phyloP scores from a whole-genome alignment of 2,113 vertebrate genomes.

The Nematolebias whitei region DNA sequence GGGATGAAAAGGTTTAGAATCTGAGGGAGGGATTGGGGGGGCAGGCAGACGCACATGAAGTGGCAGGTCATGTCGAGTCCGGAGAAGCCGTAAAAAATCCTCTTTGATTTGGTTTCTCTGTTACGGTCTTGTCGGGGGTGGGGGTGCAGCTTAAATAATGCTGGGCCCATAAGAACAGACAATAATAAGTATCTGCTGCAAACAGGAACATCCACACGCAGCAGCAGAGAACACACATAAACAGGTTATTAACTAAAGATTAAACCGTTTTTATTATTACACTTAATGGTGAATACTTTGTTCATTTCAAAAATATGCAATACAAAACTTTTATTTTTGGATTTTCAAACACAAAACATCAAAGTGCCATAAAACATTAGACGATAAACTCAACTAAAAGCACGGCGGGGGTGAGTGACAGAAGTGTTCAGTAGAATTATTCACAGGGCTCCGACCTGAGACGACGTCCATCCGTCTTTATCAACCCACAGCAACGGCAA shows the following conservation, averaged over 20 bases:
- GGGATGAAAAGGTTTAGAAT: constrained; percentile 53
- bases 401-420: constrained; percentile 3
- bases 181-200: constrained; percentile 22
- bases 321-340: constrained; percentile 6
- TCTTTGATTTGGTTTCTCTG: constrained; percentile 66
- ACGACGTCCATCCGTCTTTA: no score
- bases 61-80: constrained; percentile 47
- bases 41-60: constrained; percentile 41
- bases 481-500: no score
- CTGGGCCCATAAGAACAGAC: constrained; percentile 19
- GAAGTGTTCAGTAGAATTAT: constrained; percentile 32
- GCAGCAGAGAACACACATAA: neutral
- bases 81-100: constrained; percentile 65
- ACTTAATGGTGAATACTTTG: no score
- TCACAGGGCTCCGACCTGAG: no score
- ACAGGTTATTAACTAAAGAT: no score
- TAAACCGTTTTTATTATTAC: neutral
- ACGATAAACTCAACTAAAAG: constrained; percentile 33
- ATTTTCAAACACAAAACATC: constrained; percentile 38
- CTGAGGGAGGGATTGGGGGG: constrained; percentile 46
- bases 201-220: constrained; percentile 25
- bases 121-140: constrained; percentile 45
- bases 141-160: constrained; percentile 38
- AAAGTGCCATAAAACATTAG: constrained; percentile 55
- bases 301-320: constrained; percentile 38